Base-by-base conservation (phyloP, 2,888 invertebrate species). In the Alloscopus bannaensis region DNA sequence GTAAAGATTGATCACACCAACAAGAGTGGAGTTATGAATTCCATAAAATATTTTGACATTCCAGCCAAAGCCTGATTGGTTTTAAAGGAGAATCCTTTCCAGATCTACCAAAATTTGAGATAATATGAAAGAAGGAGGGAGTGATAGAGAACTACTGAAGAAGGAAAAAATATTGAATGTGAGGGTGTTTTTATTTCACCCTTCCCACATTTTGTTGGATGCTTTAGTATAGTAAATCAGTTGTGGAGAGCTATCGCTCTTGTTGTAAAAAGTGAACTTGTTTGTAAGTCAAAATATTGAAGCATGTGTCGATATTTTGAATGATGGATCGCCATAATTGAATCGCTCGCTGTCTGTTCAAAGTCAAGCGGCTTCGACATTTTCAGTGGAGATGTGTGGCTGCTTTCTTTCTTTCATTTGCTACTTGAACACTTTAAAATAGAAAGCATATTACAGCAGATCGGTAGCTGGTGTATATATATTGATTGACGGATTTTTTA, bases 31-130 rank as follows among this genome's bases (percentile, higher is more conserved):
- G 73, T 70, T 73, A 81, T 81, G 77, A 81, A 47, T 77, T 81
- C 59, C 65, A 81, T 72, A 69, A 77, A 81, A 81, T 81, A 73
- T 81, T 81, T 77, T 81, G 81, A 81, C 81, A 78, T 77, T 77
- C 60, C 36, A 60, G 71, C 52, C 52, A 18, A 72, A 75, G 62
- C 62, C 77, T 81, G 76, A 80, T 81, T 81, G 72, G 77, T 65
- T 75, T 75, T 62, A 36, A 31, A 66, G 50, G 18, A 24, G 16
- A 57, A 59, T 64, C 62, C 40, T 66, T 59, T 62, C 52, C 47
- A 42, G 36, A 71, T 62, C 36, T 59, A 18, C 18, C 24, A 20
- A 59, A 42, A 47, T 47, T 16, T 18, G n/a, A 18, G 24, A 24
- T 28, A 16, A 57, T 64, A 55, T 50, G 52, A 40, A 40, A 47